Evolutionary conservation across 2,797 vertebrate species (phyloP).

Genomic region (Pagetopsis macropterus): DNA sequence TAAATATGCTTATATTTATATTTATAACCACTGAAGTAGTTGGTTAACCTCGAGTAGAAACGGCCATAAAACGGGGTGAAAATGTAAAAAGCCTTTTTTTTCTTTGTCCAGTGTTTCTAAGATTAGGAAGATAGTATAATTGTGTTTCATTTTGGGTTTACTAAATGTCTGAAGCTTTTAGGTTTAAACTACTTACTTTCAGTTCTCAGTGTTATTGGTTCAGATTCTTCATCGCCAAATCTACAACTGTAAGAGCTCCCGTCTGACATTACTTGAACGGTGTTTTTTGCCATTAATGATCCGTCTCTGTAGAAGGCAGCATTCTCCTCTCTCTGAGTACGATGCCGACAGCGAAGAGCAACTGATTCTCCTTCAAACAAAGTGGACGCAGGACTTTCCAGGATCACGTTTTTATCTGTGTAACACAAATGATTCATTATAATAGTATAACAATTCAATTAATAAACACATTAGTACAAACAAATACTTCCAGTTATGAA

Average conservation of each 20-base stretch:
- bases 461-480: no score
- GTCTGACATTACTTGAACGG: neutral
- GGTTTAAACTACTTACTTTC: constrained; percentile 1
- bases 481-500: no score
- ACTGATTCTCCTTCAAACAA: constrained; percentile 29
- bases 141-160: neutral
- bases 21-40: neutral
- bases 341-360: constrained; percentile 21
- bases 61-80: no score
- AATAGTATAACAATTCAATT: neutral
- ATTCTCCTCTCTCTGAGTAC: neutral
- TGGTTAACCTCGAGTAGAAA: neutral
- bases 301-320: constrained; percentile 8
- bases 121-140: neutral
- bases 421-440: neutral
- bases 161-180: neutral
- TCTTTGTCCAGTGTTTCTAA: neutral
- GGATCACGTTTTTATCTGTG: neutral
- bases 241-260: constrained; percentile 3
- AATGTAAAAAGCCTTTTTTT: neutral
- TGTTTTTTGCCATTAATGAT: neutral
- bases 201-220: neutral
- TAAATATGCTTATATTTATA: neutral
- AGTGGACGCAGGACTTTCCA: neutral
- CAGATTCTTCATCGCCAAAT: neutral